Percentiles rank a stretch among this genome's conserved stretches.
Conservation (phyloP, 2,113 vertebrate genomes). For the Cottus gobio region DNA sequence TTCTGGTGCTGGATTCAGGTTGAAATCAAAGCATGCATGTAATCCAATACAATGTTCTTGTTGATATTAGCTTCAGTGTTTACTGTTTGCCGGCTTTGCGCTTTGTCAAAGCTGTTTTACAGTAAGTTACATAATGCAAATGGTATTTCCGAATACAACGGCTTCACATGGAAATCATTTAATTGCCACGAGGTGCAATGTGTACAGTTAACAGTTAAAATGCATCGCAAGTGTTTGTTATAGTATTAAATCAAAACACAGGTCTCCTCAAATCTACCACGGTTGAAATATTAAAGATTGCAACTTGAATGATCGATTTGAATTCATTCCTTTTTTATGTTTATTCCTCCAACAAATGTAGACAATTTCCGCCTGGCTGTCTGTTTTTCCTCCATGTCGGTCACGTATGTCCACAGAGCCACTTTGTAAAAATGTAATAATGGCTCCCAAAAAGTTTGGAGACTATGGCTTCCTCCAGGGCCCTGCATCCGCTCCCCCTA, state of each 20-base stretch:
- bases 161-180: not conserved
- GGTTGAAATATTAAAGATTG: not conserved
- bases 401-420: constrained; percentile 51
- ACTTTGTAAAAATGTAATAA: constrained; percentile 75
- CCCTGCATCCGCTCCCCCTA: constrained; percentile 45
- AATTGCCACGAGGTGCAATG: not conserved
- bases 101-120: not conserved
- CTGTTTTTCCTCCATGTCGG: constrained; percentile 15
- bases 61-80: not conserved
- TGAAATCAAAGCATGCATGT: not conserved
- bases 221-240: not conserved
- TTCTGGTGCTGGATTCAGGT: too few relatives aligned
- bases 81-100: not conserved
- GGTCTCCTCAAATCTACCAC: not conserved
- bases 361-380: not conserved
- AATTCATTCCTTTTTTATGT: not conserved
- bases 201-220: not conserved
- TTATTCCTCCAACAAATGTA: not conserved
- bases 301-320: not conserved
- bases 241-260: not conserved
- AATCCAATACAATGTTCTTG: not conserved
- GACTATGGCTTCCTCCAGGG: constrained; percentile 63
- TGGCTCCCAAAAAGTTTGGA: constrained; percentile 78
- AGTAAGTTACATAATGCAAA: not conserved
- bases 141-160: not conserved